These are phyloP conservation scores for Drosophila triauraria DNA, from an alignment of 1,140 invertebrate species.

Conservation along the genomic window DNA sequence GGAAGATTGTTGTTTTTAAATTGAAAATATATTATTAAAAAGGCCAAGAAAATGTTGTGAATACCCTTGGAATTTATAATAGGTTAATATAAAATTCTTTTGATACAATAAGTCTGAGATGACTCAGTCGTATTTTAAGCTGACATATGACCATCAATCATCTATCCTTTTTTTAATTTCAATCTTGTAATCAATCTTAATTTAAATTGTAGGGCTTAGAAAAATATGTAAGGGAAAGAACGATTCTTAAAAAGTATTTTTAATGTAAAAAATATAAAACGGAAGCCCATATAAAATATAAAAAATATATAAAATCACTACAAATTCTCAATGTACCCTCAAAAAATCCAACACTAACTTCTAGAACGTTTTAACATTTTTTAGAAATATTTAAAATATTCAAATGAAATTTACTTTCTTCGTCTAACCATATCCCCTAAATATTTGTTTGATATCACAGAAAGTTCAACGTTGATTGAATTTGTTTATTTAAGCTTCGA, in stretches of 20 bases:
- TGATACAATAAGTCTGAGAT: background rate
- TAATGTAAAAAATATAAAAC: too few species aligned
- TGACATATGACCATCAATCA: background rate
- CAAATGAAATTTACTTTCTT: too few species aligned
- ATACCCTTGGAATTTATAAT: background rate
- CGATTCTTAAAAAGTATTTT: too few species aligned
- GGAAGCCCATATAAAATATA: too few species aligned
- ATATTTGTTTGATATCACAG: slow-evolving; percentile 2
- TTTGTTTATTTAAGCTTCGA: too few species aligned
- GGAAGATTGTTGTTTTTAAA: slow-evolving; percentile 5
- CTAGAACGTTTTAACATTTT: too few species aligned
- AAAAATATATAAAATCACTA: too few species aligned
- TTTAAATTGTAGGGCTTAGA: too few species aligned
- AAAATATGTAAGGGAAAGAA: too few species aligned
- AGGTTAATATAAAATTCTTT: background rate
- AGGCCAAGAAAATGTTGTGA: background rate
- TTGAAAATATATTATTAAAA: background rate
- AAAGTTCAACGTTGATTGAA: background rate
- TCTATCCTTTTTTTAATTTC: background rate
- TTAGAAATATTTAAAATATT: background rate
- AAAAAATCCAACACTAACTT: too few species aligned
- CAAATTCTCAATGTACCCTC: too few species aligned
- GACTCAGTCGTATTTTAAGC: background rate
- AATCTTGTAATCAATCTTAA: background rate
- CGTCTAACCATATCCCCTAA: background rate